Base-by-base conservation (phyloP, 2,113 vertebrate species). In the Sinocyclocheilus maitianheensis region DNA sequence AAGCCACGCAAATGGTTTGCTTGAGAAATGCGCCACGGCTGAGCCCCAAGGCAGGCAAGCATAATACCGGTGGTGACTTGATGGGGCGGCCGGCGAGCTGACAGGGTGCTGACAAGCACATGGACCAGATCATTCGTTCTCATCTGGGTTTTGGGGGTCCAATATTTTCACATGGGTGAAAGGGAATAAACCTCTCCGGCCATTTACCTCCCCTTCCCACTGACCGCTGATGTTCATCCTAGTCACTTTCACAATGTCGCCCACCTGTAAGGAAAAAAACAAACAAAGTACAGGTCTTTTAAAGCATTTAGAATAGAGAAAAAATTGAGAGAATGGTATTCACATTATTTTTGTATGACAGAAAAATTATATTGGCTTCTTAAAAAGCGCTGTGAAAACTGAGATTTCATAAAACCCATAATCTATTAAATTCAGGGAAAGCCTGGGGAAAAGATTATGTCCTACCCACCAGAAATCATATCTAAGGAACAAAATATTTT, bases 141-240 rank as follows among this genome's bases (percentile, higher is more conserved):
- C 98, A 2, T 99, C 98, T 0, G 97, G 97, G 91, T 98, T 98
- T 91, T 97, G 97, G 93, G 97, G 96, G 93, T 99, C 97, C 93
- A 99, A 91, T 91, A 99, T 96, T 95, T 97, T 97, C 91, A 99
- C 98, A 0, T 99, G 97, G 0, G 98, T 99, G 91, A 99, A 99
- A 0, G 98, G 98, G 90, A 99, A 99, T 87, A 98, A 96, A 88
- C 98, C 98, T 91, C 97, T 95, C 2, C 98, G 95, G 46, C 98
- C 98, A 1, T 99, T 99, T 88, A 99, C 97, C 91, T 99, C 98
- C 1, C 98, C 98, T 94, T 99, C 98, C 98, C 98, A 99, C 88
- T 99, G 98, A 62, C 98, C 98, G 0, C 96, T 99, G 91, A 99
- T 99, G 86, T 99, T 99, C 98, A 99, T 99, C 91, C 97, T 94